phyloP scores from a whole-genome alignment of 2,113 vertebrate genomes.

The Sorex fumeus region DNA sequence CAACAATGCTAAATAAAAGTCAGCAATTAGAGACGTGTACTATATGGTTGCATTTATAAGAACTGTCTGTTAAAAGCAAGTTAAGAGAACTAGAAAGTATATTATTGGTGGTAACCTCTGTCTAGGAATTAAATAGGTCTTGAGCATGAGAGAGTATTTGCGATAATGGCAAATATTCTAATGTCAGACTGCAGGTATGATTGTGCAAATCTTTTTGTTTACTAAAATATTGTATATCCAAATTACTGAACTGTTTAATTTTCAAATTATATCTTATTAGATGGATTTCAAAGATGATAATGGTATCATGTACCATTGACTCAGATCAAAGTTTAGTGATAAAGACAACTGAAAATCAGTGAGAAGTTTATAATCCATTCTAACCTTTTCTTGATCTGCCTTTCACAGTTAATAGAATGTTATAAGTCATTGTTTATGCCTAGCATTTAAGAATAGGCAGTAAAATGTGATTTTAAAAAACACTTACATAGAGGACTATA shows the following conservation, averaged over 20 bases:
- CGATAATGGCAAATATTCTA: background rate
- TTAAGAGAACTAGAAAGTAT: background rate
- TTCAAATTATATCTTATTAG: no score
- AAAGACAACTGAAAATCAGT: constrained; percentile 35
- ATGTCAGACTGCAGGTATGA: background rate
- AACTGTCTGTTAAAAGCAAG: background rate
- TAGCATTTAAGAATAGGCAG: background rate
- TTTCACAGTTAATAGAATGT: background rate
- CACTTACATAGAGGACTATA: no score
- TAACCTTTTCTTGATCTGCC: background rate
- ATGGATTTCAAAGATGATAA: background rate
- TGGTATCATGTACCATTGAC: background rate
- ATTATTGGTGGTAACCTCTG: background rate
- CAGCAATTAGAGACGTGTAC: background rate
- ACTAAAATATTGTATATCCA: background rate
- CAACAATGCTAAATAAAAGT: background rate
- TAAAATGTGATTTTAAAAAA: background rate
- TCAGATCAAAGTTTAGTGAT: background rate
- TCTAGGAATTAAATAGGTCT: background rate
- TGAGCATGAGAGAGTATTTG: background rate
- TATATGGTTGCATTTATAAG: background rate
- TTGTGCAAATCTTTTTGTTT: background rate
- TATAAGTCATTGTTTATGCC: background rate
- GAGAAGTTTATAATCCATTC: background rate
- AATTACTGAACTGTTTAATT: background rate